These are phyloP conservation scores for Kuschelorhynchus macadamiae DNA, from an alignment of 2,888 invertebrate genomes.

Conservation along the genomic window DNA sequence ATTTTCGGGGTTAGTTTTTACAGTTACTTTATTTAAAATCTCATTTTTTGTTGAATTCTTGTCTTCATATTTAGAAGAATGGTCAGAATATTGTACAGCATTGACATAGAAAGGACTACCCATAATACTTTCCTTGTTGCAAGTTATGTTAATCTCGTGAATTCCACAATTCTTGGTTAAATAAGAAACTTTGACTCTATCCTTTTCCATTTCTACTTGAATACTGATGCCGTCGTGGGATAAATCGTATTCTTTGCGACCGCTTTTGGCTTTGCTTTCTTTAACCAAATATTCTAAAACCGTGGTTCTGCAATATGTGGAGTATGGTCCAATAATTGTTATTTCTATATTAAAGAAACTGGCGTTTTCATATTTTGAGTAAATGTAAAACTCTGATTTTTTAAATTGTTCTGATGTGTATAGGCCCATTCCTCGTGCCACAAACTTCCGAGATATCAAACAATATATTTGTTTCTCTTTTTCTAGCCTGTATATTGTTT, in stretches of 20 bases:
- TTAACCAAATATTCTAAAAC: slow-evolving; percentile 17
- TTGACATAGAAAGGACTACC: slow-evolving; percentile 74
- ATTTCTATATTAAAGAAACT: slow-evolving; percentile 58
- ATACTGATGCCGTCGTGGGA: slow-evolving; percentile 69
- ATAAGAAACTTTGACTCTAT: slow-evolving; percentile 72
- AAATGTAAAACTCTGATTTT: slow-evolving; percentile 74
- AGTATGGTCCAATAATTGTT: slow-evolving; percentile 64
- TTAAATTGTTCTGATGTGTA: slow-evolving; percentile 73
- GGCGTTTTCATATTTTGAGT: slow-evolving; percentile 60
- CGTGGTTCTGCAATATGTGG: slow-evolving; percentile 58
- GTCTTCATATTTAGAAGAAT: background rate
- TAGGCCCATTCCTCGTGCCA: slow-evolving; percentile 75
- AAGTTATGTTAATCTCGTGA: slow-evolving; percentile 73
- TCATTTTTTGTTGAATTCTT: background rate
- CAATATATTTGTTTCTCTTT: slow-evolving; percentile 49
- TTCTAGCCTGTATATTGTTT: slow-evolving; percentile 54
- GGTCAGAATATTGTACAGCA: slow-evolving; percentile 15
- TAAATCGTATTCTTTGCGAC: background rate
- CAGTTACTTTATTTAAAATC: background rate
- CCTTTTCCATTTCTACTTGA: slow-evolving; percentile 68
- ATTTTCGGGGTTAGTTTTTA: background rate
- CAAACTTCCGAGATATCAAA: slow-evolving; percentile 69
- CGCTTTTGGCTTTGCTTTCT: slow-evolving; percentile 10
- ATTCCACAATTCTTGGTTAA: slow-evolving; percentile 71
- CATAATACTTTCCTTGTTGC: slow-evolving; percentile 71